Percentiles rank a stretch among this genome's conserved stretches.
Evolutionary conservation across 2,888 invertebrate genomes (phyloP).

Genomic region (Doris montereyensis): DNA sequence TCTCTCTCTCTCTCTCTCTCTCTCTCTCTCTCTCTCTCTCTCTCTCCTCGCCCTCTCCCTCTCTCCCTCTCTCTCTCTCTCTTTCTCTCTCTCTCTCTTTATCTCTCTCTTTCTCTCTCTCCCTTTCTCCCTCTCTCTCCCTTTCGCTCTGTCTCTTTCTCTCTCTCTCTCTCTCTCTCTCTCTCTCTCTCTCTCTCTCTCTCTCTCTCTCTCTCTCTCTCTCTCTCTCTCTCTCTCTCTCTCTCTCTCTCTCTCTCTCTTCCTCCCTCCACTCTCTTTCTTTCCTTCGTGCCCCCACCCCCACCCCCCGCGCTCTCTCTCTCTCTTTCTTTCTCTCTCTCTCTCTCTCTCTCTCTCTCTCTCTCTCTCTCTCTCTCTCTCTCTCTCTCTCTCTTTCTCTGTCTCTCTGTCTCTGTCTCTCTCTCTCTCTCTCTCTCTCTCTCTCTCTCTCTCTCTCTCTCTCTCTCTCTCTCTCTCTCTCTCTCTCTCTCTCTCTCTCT

Average conservation of each 20-base stretch:
- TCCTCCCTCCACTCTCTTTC: not conserved
- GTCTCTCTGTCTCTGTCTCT: not conserved
- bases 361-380: no score
- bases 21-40: no score
- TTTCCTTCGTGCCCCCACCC: not conserved
- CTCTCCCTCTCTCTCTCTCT: no score
- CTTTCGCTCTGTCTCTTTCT: no score
- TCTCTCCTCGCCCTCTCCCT: no score
- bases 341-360: not conserved
- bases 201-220: no score
- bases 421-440: not conserved
- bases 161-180: not conserved
- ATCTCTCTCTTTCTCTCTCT: no score
- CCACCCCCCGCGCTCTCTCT: not conserved
- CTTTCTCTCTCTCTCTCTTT: no score
- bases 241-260: not conserved
- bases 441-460: not conserved
- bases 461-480: not conserved
- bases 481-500: not conserved
- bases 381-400: not conserved
- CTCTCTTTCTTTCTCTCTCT: not conserved
- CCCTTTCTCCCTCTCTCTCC: not conserved
- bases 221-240: not conserved
- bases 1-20: no score
- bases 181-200: no score